phyloP scores from a whole-genome alignment of 2,888 invertebrate genomes.

The Apodemia zela region DNA sequence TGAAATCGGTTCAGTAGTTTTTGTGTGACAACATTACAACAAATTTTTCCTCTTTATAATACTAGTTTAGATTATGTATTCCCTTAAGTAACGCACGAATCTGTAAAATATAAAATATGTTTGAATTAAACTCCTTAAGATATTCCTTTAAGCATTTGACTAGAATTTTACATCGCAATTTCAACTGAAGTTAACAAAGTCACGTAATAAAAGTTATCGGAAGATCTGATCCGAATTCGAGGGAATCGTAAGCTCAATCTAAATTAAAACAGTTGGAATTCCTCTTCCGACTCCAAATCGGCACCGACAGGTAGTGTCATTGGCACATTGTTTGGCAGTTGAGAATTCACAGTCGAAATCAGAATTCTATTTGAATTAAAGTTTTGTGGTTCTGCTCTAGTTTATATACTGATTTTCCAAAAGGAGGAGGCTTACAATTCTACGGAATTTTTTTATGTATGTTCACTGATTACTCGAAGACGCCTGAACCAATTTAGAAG shows the following conservation, averaged over 20 bases:
- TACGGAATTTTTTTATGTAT: too few species aligned
- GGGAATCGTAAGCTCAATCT: conserved; percentile 12
- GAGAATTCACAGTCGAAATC: neutral
- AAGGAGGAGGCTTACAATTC: too few species aligned
- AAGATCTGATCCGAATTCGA: conserved; percentile 7
- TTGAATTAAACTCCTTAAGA: neutral
- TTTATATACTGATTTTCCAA: neutral
- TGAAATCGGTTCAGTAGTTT: too few species aligned
- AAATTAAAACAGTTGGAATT: conserved; percentile 15
- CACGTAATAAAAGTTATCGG: conserved; percentile 16
- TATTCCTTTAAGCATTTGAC: neutral
- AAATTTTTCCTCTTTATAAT: too few species aligned
- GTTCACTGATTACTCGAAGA: too few species aligned
- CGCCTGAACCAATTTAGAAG: too few species aligned
- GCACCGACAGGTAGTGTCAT: conserved; percentile 10
- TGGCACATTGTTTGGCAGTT: conserved; percentile 13
- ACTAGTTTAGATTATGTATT: too few species aligned
- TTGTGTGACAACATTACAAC: too few species aligned
- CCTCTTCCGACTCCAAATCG: neutral
- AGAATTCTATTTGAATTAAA: neutral
- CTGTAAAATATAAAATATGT: neutral
- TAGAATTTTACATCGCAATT: conserved; percentile 1
- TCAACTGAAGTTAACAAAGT: conserved; percentile 6
- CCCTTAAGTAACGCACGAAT: too few species aligned
- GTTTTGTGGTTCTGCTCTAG: neutral